These are phyloP conservation scores for Scaptomyza polygonia DNA, from an alignment of 2,888 invertebrate species.

Conservation along the genomic window DNA sequence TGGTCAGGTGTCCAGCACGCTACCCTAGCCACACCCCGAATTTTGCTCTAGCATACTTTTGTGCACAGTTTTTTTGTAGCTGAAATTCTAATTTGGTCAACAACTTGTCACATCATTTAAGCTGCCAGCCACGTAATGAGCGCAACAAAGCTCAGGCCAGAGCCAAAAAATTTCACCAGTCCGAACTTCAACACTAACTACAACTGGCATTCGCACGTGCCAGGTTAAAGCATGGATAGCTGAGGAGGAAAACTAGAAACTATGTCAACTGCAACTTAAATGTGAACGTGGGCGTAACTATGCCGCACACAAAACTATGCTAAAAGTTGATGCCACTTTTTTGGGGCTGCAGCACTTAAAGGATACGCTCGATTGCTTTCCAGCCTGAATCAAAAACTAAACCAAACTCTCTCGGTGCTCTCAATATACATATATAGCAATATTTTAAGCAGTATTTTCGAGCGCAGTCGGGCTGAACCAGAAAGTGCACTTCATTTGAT, in stretches of 20 bases:
- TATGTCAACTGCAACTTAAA: conserved; percentile 58
- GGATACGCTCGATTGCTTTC: conserved; percentile 69
- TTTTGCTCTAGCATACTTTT: conserved; percentile 35
- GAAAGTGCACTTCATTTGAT: conserved; percentile 79
- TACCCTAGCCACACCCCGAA: not conserved
- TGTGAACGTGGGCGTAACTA: conserved; percentile 11
- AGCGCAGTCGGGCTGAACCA: conserved; percentile 49
- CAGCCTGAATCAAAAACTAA: conserved; percentile 30
- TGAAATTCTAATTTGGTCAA: conserved; percentile 69
- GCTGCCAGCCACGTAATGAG: conserved; percentile 77
- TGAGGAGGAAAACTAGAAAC: conserved; percentile 34
- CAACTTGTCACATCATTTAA: conserved; percentile 72
- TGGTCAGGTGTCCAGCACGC: conserved; percentile 51
- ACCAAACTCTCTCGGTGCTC: conserved; percentile 23
- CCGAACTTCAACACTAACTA: conserved; percentile 27
- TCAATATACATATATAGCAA: too few species aligned
- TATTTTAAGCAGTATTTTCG: conserved; percentile 34
- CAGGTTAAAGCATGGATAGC: conserved; percentile 1
- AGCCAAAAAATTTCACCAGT: conserved; percentile 32
- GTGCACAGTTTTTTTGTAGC: conserved; percentile 27
- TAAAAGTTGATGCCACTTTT: conserved; percentile 60
- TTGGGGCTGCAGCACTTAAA: conserved; percentile 56
- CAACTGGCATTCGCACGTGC: conserved; percentile 65
- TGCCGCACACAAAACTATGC: conserved; percentile 61
- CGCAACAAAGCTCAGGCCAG: conserved; percentile 56